phyloP scores from a whole-genome alignment of 1,140 invertebrate genomes.

The Bombus huntii region DNA sequence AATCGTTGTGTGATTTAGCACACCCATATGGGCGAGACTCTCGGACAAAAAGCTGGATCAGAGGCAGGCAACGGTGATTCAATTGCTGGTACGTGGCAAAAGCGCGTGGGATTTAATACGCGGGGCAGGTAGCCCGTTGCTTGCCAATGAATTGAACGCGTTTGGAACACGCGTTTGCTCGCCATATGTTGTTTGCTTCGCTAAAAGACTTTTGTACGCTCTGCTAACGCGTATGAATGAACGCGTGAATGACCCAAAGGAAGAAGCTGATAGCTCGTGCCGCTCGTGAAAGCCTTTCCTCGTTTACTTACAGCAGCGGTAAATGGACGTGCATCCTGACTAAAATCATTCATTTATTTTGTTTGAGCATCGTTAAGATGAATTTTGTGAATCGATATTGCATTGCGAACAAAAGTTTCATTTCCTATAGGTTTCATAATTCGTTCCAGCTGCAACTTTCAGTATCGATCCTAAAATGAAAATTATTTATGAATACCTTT shows the following conservation, averaged over 20 bases:
- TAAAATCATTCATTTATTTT: neutral
- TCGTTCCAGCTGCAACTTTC: too few species aligned
- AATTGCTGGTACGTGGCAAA: conserved; percentile 55
- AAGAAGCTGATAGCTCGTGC: conserved; percentile 35
- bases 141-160: conserved; percentile 65
- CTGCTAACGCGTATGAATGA: conserved; percentile 58
- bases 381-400: too few species aligned
- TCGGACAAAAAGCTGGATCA: conserved; percentile 63
- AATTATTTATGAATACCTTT: too few species aligned
- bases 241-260: conserved; percentile 38
- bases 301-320: neutral
- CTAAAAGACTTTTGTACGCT: conserved; percentile 69
- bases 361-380: too few species aligned
- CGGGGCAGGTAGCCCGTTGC: conserved; percentile 69
- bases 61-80: conserved; percentile 34
- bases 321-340: neutral
- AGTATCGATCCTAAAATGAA: too few species aligned
- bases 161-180: conserved; percentile 57
- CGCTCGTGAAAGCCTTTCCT: conserved; percentile 2
- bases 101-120: conserved; percentile 67
- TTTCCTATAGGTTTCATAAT: too few species aligned
- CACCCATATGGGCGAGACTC: conserved; percentile 62
- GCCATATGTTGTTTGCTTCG: conserved; percentile 72
- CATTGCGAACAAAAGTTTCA: too few species aligned
- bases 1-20: conserved; percentile 31